These are phyloP conservation scores for Cynodonichthys magdalenae DNA, from an alignment of 2,797 vertebrate species.

Conservation along the genomic window DNA sequence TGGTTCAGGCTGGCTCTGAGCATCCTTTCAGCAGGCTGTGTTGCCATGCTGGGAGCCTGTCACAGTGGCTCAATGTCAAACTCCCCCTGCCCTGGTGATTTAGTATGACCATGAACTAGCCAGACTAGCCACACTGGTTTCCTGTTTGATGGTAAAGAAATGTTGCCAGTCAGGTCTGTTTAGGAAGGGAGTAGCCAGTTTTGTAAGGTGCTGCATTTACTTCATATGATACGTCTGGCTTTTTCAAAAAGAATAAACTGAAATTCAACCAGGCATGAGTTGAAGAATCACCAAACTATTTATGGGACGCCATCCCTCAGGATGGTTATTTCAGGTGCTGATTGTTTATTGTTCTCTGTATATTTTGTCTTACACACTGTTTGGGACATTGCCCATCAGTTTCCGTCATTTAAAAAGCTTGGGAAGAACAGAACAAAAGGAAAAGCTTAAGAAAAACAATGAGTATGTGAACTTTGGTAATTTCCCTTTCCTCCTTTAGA, in stretches of 20 bases:
- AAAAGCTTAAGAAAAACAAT: slow-evolving; percentile 27
- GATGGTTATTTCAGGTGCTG: slow-evolving; percentile 13
- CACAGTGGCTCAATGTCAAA: slow-evolving; percentile 67
- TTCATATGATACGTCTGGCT: background rate
- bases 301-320: background rate
- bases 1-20: slow-evolving; percentile 40
- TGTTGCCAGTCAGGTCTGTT: slow-evolving; percentile 20
- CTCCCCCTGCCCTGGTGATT: slow-evolving; percentile 47
- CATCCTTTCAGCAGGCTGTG: slow-evolving; percentile 53
- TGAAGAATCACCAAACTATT: background rate
- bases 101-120: slow-evolving; percentile 60
- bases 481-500: background rate
- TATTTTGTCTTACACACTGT: background rate
- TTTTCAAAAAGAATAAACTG: background rate
- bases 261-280: background rate
- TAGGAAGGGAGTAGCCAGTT: background rate
- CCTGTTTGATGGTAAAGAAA: slow-evolving; percentile 20
- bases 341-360: background rate
- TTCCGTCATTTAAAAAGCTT: background rate
- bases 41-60: slow-evolving; percentile 61
- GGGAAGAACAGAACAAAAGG: slow-evolving; percentile 8
- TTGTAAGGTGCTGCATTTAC: background rate
- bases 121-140: slow-evolving; percentile 39
- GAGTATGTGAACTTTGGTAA: background rate
- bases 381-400: background rate